Evolutionary conservation across 2,888 invertebrate genomes (phyloP).

Genomic region (Philhelius pedissequus): DNA sequence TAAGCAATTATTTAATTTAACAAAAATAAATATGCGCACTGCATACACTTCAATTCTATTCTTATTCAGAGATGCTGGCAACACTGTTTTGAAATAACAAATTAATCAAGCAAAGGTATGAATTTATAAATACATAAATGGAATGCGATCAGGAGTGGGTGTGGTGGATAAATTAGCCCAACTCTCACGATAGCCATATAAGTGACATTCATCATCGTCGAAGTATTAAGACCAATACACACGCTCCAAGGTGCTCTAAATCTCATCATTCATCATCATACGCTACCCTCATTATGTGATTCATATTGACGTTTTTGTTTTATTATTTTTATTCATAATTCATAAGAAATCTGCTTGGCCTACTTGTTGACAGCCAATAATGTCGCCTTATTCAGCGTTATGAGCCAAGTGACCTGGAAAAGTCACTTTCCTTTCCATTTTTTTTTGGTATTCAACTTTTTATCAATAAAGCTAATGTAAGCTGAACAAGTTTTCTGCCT

Average conservation of each 20-base stretch:
- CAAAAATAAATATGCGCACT: too few species aligned
- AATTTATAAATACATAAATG: background rate
- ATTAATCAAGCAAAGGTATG: background rate
- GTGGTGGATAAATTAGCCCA: slow-evolving; percentile 3
- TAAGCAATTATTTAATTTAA: too few species aligned
- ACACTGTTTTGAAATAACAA: slow-evolving; percentile 6
- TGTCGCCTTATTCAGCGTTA: slow-evolving; percentile 5
- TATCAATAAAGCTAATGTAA: slow-evolving; percentile 53
- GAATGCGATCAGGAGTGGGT: slow-evolving; percentile 33
- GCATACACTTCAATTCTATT: too few species aligned
- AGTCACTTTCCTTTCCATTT: slow-evolving; percentile 2
- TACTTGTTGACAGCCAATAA: slow-evolving; percentile 47
- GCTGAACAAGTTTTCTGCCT: slow-evolving; percentile 14
- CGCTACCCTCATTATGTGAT: slow-evolving; percentile 18
- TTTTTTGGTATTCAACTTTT: background rate
- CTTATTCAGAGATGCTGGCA: background rate
- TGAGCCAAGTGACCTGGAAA: slow-evolving; percentile 48
- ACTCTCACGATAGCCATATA: background rate
- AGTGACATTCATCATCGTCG: slow-evolving; percentile 12
- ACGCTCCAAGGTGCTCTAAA: slow-evolving; percentile 40
- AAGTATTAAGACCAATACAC: slow-evolving; percentile 43
- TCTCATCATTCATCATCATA: slow-evolving; percentile 8
- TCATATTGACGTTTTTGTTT: slow-evolving; percentile 47
- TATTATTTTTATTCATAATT: slow-evolving; percentile 61
- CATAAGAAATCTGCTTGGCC: slow-evolving; percentile 49